Base-by-base conservation (phyloP, 1,140 invertebrate genomes). In the Stegodyphus dumicola region DNA sequence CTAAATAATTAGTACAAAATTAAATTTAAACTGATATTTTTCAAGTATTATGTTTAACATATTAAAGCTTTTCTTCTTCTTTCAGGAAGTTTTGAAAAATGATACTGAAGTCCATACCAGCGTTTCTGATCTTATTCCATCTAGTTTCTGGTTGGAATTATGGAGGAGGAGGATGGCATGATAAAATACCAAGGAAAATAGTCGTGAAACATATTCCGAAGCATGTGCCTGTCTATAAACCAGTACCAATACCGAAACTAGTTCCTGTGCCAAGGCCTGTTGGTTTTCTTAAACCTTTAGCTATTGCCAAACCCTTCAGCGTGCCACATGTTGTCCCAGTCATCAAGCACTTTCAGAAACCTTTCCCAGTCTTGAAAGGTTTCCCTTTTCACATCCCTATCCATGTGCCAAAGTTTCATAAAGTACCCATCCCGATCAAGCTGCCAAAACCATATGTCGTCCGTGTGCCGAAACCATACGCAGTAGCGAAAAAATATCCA, bases 271-370 rank as follows among this genome's bases (percentile, higher is more conserved):
- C 87, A 17, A 87, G 85, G 51, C 77, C 75, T 15, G 70, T 87
- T 6, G 74, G 73, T 0, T 76, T 74, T 17, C 18, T 87, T 33
- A 87, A 85, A 51, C 87, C 87, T 17, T 52, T 87, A 7, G 75
- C 80, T 3, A 85, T 87, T 5, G 87, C 87, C 3, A 87, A 87
- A 15, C 79, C 79, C 11, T 75, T 85, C 33, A 77, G 33, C 7
- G 81, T 87, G 49, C 87, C 87, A 13, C 87, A 87, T 5, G 77
- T 87, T 4, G 74, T 87, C 5, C 87, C 87, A 7, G 87, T 87
- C 48, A 86, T 87, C 70, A 87, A 87, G 52, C 87, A 87, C 70
- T 85, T 85, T 17, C 80, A 87, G 15, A 87, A 87, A 17, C 84
- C 80, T 13, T 80, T 87, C 11, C 87, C 87, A 10, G 77, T 85